Evolutionary conservation across 2,797 vertebrate species (phyloP).

Genomic region (Acanthornis magna): DNA sequence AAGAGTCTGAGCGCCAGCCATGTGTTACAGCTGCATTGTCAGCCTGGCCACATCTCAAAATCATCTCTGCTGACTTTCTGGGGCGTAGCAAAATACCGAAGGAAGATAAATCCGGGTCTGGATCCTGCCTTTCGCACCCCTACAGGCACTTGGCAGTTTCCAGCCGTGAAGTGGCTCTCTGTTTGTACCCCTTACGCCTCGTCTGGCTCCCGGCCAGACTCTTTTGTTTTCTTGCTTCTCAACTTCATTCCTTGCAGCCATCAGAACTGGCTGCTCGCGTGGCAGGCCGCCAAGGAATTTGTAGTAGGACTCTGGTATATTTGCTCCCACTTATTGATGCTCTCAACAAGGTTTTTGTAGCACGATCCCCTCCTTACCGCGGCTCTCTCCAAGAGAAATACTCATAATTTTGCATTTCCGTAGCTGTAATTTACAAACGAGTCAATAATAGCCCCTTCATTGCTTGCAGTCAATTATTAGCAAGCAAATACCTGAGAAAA

Average conservation of each 20-base stretch:
- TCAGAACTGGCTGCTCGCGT: background rate
- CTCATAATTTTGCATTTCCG: background rate
- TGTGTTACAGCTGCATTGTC: background rate
- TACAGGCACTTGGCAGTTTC: background rate
- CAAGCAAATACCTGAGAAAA: background rate
- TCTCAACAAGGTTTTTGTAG: background rate
- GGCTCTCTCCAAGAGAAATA: background rate
- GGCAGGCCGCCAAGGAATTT: slow-evolving; percentile 25
- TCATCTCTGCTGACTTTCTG: background rate
- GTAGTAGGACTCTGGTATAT: background rate
- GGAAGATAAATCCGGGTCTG: background rate
- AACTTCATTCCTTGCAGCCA: slow-evolving; percentile 17
- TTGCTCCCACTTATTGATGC: background rate
- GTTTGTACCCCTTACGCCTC: background rate
- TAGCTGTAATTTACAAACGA: background rate
- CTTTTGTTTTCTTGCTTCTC: background rate
- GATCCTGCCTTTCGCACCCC: background rate
- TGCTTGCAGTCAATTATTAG: background rate
- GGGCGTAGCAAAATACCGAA: background rate
- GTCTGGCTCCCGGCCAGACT: background rate
- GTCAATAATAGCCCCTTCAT: background rate
- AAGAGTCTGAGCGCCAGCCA: accelerated
- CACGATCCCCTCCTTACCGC: background rate
- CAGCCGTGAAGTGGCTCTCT: background rate
- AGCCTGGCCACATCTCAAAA: background rate